Evolutionary conservation across 2,797 vertebrate genomes (phyloP).

Genomic region (Microctenopoma stevenorrisi): DNA sequence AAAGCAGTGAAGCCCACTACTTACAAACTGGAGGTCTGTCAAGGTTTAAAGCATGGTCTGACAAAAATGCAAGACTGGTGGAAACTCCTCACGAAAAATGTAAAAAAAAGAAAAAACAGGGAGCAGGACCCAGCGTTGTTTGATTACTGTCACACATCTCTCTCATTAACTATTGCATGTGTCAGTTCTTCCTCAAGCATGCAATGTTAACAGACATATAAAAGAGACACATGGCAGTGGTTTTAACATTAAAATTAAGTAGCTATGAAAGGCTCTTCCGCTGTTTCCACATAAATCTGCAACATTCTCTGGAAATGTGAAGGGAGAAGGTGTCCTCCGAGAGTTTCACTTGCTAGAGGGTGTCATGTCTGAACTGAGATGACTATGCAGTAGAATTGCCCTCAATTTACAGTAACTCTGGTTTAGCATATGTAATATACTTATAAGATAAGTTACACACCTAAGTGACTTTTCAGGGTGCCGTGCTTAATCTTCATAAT

Average conservation of each 20-base stretch:
- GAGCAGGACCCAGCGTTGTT: not conserved
- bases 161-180: not conserved
- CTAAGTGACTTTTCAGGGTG: constrained; percentile 13
- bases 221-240: constrained; percentile 10
- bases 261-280: not conserved
- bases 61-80: not conserved
- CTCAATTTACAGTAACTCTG: constrained; percentile 29
- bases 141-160: not conserved
- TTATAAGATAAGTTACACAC: not conserved
- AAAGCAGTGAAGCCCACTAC: constrained; percentile 7
- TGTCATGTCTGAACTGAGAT: constrained; percentile 30
- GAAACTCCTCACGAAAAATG: not conserved
- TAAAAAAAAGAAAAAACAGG: not conserved
- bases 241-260: constrained; percentile 18
- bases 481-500: constrained; percentile 40
- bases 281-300: constrained; percentile 11
- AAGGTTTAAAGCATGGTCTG: not conserved
- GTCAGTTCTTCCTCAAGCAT: constrained; percentile 8
- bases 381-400: constrained; percentile 28
- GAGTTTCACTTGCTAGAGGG: constrained; percentile 9
- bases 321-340: constrained; percentile 3
- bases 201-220: constrained; percentile 6
- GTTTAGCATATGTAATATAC: constrained; percentile 1
- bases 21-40: constrained; percentile 16
- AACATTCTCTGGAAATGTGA: not conserved